Evolutionary conservation across 2,113 vertebrate species (phyloP).

Genomic region (Erythrocercus mccallii): DNA sequence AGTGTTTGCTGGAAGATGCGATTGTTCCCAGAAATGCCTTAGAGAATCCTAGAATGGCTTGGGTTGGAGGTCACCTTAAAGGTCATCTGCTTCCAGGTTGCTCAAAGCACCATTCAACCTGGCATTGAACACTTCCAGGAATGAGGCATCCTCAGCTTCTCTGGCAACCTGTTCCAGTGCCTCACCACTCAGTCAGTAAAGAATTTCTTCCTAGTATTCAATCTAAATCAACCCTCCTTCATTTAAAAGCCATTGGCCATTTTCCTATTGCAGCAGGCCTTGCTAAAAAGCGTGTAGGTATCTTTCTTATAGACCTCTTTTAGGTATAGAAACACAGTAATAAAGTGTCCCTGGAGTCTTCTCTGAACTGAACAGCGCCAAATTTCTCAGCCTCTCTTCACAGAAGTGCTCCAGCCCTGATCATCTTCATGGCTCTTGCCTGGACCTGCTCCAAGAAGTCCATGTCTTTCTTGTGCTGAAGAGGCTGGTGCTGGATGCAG

Average conservation of each 20-base stretch:
- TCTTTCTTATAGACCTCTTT: background rate
- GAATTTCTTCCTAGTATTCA: background rate
- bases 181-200: background rate
- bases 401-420: background rate
- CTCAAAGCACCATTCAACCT: background rate
- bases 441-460: background rate
- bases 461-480: background rate
- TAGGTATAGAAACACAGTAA: background rate
- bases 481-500: background rate
- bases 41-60: background rate
- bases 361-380: background rate
- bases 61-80: background rate
- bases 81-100: background rate
- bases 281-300: background rate
- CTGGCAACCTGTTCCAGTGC: background rate
- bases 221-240: background rate
- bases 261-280: background rate
- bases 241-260: background rate
- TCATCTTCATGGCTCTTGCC: too few species aligned
- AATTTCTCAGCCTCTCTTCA: background rate
- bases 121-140: background rate
- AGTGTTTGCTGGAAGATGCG: background rate
- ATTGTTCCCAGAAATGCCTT: background rate
- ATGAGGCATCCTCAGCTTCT: background rate
- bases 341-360: background rate